Evolutionary conservation across 2,113 vertebrate genomes (phyloP), one percentile per base, ranked within the genome.

Genomic region (Vombatus ursinus): DNA sequence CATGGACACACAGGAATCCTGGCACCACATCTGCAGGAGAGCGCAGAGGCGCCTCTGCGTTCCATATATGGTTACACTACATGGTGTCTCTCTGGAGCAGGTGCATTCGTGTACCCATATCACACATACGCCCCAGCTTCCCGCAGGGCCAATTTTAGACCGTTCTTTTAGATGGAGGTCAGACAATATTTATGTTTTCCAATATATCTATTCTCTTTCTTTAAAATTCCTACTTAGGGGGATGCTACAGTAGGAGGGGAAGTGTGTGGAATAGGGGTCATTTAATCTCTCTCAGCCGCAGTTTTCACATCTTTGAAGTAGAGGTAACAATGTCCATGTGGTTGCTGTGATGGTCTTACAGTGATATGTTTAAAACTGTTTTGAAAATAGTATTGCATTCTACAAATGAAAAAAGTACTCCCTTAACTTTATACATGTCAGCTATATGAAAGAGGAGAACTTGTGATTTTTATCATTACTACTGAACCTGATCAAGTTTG

Each of bases 61-160:
- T 31, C 12, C 61, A 84, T 22, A 14, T n/a, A 44, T n/a, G 37
- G n/a, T 44, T 19, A 44, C 68, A n/a, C 22, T 2, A 2, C 47
- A 44, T 1, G 51, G 44, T 12, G 50, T 19, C 28, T 9, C 48
- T 22, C 1, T 0, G 0, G 2, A 23, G 90, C 50, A 0, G 0
- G 8, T 25, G 90, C 22, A 4, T 0, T 4, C 0, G 1, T 0
- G 8, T 14, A 7, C 1, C 44, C 28, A 3, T 48, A 91, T 68
- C 89, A 47, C 22, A 47, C 22, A 4, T 31, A 23, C 8, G 44
- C 12, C 61, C 61, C 31, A 16, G 61, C 61, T 37, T 68, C 31
- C 11, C 10, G 4, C 10, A 12, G 31, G 61, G 68, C 0, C 68
- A 6, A 84, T 84, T 44, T 84, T 84, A 44, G 68, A 44, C 16